Evolutionary conservation across 2,888 invertebrate genomes (phyloP), one percentile per base, ranked within the genome.

Genomic region (Mythimna vitellina): DNA sequence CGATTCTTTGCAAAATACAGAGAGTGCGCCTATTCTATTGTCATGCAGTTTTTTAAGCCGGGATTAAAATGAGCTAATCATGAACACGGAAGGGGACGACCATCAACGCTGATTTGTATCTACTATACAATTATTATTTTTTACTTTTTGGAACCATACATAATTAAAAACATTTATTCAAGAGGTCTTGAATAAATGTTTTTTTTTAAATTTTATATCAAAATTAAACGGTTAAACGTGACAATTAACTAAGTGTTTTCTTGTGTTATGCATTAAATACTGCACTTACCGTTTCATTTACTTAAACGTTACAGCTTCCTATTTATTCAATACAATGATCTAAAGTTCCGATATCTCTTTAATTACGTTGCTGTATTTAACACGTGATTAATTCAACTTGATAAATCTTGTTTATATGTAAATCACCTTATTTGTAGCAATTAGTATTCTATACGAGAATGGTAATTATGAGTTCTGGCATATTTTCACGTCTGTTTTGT

Each of bases 11-110:
- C 91, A 87, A 89, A 91, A 91, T 89, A 89, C 86, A 87, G 88
- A 87, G 90, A 89, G 90, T 90, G 90, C 91, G 90, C 89, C 87
- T 90, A 90, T 86, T 83, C 92, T 81, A 93, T 95, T 95, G 95
- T 95, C 86, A 89, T 91, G 90, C 92, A 92, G 91, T 94, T 95
- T 94, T 94, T 93, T 92, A 93, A 94, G 91, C 90, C 91, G 90
- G 93, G 94, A 95, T 95, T 95, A 94, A 92, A 92, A 91, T 88
- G 91, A 91, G 93, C 93, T 94, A 94, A 94, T 95, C 94, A 93
- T 89, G 90, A 89, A 78, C 84, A 89, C 88, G 89, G 92, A 90
- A 89, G 88, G 88, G 89, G 84, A 73, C 68, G 79, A 77, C 80
- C 80, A 84, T 83, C 73, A 75, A 65, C 80, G 76, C 77, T 62